Evolutionary conservation across 2,888 invertebrate species (phyloP), one percentile per base, ranked within the genome.

Genomic region (Pilophorus perplexus): DNA sequence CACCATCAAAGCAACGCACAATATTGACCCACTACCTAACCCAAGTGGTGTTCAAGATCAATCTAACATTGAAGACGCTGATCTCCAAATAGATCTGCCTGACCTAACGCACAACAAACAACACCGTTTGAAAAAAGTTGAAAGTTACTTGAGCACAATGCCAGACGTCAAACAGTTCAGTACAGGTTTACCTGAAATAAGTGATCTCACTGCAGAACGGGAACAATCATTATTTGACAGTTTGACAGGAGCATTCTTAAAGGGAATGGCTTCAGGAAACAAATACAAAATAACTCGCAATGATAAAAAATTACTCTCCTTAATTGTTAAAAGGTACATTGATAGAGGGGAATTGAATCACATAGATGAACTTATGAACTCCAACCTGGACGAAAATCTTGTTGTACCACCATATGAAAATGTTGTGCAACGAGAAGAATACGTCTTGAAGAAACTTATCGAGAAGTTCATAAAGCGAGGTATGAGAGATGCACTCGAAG

Each of bases 351-450:
- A 55, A n/a, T 12, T 55, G 20, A 3, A 18, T n/a, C 22, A 20
- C 2, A 38, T 55, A 37, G 55, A 55, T 12, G 38, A 38, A 38
- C 10, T 55, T 12, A 12, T 55, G 2, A 22, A 16, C 8, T 28
- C 37, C 1, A 38, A 33, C 23, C 18, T 55, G 23, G 55, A 55
- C 12, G 38, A 55, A 20, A 55, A 18, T 6, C 2, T 48, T 18
- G 18, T 10, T 22, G 3, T 55, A 8, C 55, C 55, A 12, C 55
- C 55, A 2, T 55, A 55, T 38, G 55, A 55, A 33, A 33, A 55
- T 12, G 55, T 55, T 10, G 18, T 8, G 5, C 22, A 55, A 12
- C 37, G 55, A 12, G 55, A 55, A 23, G 16, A 20, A 18, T 55
- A 22, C 14, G 33, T 55, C 18, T 22, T 55, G n/a, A 55, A 5